Conservation (phyloP, 2,888 invertebrate genomes). For the Pachymerium ferrugineum region DNA sequence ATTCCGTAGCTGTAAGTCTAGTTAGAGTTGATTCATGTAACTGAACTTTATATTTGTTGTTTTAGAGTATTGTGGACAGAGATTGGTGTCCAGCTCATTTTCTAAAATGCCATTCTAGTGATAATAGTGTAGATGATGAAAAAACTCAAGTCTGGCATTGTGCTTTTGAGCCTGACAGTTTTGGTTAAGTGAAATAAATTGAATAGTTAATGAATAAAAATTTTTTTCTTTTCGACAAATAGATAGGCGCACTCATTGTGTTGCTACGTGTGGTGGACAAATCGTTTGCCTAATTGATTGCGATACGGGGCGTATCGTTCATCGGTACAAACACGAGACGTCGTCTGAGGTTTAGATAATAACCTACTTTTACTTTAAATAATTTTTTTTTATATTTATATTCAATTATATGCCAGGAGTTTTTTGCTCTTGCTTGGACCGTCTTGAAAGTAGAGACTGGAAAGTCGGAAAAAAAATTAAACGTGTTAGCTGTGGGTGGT, state of each 20-base stretch:
- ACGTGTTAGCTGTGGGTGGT: slow-evolving; percentile 7
- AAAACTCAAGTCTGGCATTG: slow-evolving; percentile 23
- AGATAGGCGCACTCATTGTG: neutral
- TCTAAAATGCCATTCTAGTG: neutral
- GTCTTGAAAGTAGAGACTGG: neutral
- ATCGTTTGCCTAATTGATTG: slow-evolving; percentile 19
- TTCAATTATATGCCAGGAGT: neutral
- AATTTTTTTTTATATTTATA: neutral
- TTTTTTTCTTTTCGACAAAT: neutral
- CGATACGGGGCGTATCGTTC: neutral
- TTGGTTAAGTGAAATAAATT: neutral
- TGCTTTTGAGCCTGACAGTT: neutral
- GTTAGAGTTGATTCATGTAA: too few species aligned
- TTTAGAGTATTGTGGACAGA: neutral
- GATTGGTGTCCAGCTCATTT: neutral
- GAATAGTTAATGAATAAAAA: neutral
- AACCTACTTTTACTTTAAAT: neutral
- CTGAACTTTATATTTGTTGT: neutral
- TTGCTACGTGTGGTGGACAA: slow-evolving; percentile 25
- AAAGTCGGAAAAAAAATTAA: neutral
- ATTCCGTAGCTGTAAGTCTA: neutral
- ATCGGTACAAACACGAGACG: neutral
- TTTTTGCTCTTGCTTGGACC: slow-evolving; percentile 25
- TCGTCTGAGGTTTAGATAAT: neutral
- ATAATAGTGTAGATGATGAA: neutral